A percentile compares a stretch with the other conserved stretches of the same genome.
Evolutionary conservation across 1,140 invertebrate species (phyloP).

Genomic region (Drosophila pseudoananassae): DNA sequence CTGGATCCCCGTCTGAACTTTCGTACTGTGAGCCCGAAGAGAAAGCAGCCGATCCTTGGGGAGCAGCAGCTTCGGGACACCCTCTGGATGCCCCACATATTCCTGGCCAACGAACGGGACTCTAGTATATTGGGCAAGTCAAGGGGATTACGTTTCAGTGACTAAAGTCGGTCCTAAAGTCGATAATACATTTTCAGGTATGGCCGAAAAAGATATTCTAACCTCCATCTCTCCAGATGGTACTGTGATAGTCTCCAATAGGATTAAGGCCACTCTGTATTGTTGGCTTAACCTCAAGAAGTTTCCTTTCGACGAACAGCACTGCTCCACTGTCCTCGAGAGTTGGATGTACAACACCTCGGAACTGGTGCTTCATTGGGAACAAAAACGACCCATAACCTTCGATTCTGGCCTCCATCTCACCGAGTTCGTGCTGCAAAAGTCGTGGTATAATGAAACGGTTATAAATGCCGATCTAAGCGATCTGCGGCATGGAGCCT

Average conservation of each 20-base stretch:
- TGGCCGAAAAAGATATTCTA: conserved; percentile 90
- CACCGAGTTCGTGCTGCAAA: conserved; percentile 91
- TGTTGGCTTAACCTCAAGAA: conserved; percentile 93
- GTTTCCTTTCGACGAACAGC: conserved; percentile 93
- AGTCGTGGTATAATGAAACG: conserved; percentile 89
- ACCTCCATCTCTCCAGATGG: conserved; percentile 91
- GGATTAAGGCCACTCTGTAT: conserved; percentile 91
- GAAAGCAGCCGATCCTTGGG: conserved; percentile 88
- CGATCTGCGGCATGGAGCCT: conserved; percentile 89
- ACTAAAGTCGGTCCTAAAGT: background rate
- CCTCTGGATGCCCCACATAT: conserved; percentile 93
- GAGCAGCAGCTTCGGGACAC: conserved; percentile 88
- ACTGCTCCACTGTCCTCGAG: conserved; percentile 90
- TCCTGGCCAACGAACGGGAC: conserved; percentile 91
- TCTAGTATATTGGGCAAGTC: conserved; percentile 85
- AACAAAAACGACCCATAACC: conserved; percentile 89
- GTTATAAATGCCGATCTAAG: conserved; percentile 88
- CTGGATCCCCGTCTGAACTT: conserved; percentile 89
- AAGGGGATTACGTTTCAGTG: background rate
- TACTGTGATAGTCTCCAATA: conserved; percentile 89
- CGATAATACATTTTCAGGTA: conserved; percentile 84
- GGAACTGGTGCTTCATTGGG: conserved; percentile 91
- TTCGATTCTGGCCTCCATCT: conserved; percentile 91
- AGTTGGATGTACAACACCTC: conserved; percentile 93
- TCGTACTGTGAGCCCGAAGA: conserved; percentile 87